Conservation (phyloP, 2,797 vertebrate genomes). For the Merluccius polli region DNA sequence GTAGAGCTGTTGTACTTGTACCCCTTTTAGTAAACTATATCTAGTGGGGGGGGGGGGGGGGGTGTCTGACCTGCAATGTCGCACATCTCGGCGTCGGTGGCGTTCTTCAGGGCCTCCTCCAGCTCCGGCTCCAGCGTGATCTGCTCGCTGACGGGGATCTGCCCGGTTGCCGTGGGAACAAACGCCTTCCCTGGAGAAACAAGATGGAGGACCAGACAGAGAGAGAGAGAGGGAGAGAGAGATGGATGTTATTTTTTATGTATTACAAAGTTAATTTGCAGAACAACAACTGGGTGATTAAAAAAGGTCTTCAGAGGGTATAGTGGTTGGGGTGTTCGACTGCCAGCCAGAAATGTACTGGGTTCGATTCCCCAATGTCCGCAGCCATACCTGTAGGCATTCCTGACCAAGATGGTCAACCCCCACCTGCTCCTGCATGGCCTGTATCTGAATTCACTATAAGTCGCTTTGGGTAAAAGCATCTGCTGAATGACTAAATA, state of each 20-base stretch:
- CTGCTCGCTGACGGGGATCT: conserved; percentile 81
- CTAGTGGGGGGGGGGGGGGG: not conserved
- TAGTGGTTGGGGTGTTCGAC: not conserved
- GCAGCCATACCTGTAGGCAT: not conserved
- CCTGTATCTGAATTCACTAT: not conserved
- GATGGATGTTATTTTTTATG: too few relatives aligned
- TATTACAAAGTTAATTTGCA: not conserved
- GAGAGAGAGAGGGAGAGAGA: conserved; percentile 7
- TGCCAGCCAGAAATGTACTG: not conserved
- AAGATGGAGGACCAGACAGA: not conserved
- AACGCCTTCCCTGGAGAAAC: conserved; percentile 80
- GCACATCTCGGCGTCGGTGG: conserved; percentile 95
- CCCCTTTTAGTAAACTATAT: not conserved
- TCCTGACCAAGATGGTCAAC: not conserved
- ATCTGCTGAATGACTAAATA: not conserved
- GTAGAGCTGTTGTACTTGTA: too few relatives aligned
- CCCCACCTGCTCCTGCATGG: not conserved
- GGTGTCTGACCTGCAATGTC: conserved; percentile 84
- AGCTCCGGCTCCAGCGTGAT: conserved; percentile 90
- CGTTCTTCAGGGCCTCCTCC: conserved; percentile 89
- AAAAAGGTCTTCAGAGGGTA: not conserved
- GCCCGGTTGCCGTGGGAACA: conserved; percentile 75
- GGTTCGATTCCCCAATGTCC: not conserved
- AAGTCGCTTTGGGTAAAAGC: not conserved
- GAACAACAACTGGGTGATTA: not conserved